phyloP scores from a whole-genome alignment of 2,113 vertebrate species.

The Embiotoca jacksoni region DNA sequence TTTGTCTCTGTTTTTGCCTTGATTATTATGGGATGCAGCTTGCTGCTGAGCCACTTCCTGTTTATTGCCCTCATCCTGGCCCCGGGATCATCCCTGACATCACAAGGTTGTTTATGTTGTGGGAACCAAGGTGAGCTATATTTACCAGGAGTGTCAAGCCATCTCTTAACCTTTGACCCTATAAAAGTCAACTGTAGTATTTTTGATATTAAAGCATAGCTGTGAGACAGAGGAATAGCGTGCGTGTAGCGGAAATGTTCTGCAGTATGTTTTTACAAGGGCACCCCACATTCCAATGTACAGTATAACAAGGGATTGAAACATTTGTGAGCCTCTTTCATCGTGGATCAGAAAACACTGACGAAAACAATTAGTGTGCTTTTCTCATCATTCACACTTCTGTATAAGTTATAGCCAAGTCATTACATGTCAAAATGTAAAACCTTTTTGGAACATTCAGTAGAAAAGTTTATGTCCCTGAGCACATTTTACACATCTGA shows the following conservation, averaged over 20 bases:
- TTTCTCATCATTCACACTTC: background rate
- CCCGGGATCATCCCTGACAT: constrained; percentile 83
- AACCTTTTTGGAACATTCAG: no score
- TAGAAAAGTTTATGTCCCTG: no score
- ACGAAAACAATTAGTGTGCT: background rate
- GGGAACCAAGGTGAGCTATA: constrained; percentile 83
- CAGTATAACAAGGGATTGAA: constrained; percentile 8
- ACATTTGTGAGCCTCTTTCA: constrained; percentile 9
- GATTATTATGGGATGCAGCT: constrained; percentile 86
- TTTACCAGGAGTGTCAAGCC: constrained; percentile 65
- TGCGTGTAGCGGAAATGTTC: background rate
- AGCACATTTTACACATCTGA: no score
- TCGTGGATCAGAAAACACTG: background rate
- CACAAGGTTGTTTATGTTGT: constrained; percentile 82
- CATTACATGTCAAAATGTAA: no score
- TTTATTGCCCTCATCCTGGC: constrained; percentile 86
- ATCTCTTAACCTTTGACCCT: constrained; percentile 53
- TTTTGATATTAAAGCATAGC: background rate
- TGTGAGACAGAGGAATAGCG: background rate
- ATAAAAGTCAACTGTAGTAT: constrained; percentile 6
- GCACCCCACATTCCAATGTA: background rate
- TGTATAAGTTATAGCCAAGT: no score
- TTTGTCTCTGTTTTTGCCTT: constrained; percentile 70
- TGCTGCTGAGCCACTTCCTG: constrained; percentile 85
- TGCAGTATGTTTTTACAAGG: background rate